Evolutionary conservation across 2,888 invertebrate species (phyloP).

Genomic region (Cosmia pyralina): DNA sequence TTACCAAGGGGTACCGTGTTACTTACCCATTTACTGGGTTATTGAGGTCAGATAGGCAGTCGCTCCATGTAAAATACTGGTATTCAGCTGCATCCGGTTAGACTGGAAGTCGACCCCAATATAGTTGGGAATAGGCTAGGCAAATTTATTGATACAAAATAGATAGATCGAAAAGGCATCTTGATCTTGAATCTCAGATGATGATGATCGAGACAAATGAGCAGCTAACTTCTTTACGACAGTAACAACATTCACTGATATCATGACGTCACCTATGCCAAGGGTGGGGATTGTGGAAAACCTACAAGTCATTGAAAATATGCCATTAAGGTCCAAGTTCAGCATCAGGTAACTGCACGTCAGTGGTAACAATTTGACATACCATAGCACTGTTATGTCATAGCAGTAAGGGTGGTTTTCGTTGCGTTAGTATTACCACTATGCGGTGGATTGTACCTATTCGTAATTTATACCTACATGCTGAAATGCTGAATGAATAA

Average conservation of each 20-base stretch:
- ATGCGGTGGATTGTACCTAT: not conserved
- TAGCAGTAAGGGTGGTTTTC: too few species aligned
- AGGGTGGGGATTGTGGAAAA: not conserved
- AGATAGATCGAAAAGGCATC: too few species aligned
- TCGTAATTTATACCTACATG: not conserved
- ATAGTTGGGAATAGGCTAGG: too few species aligned
- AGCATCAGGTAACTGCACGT: not conserved
- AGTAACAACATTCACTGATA: not conserved
- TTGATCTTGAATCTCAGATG: too few species aligned
- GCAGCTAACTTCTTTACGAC: not conserved
- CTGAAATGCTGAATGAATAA: not conserved
- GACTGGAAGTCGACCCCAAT: too few species aligned
- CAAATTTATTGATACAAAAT: too few species aligned
- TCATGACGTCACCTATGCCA: not conserved
- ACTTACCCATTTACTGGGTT: too few species aligned
- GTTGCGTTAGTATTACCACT: not conserved
- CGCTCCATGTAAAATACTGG: too few species aligned
- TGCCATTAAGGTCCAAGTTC: not conserved
- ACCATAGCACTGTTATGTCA: not conserved
- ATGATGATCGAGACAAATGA: not conserved
- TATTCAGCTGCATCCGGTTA: too few species aligned
- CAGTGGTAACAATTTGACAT: not conserved
- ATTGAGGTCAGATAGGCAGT: too few species aligned
- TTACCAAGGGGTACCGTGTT: too few species aligned
- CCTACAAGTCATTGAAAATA: not conserved